Base-by-base conservation (phyloP, 2,797 vertebrate species). In the Mus caroli region DNA sequence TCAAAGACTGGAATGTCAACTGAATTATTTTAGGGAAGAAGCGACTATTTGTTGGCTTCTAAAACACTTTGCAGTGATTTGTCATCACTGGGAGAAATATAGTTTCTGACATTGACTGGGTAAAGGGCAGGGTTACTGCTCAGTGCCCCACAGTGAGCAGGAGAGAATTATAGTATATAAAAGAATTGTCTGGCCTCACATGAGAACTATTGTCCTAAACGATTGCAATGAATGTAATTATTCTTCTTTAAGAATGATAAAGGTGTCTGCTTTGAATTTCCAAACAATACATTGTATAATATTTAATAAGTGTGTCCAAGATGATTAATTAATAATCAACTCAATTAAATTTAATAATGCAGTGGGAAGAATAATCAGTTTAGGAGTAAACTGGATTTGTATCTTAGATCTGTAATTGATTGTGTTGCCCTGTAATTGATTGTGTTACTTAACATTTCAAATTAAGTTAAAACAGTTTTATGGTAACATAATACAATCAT, bases 391-490 rank as follows among this genome's bases (percentile, higher is more conserved):
- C 31, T 46, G 19, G 10, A 9, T 67, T 95, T 77, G 52, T 80
- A 83, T 76, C 52, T 43, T 89, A 52, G 14, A 19, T 95, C 14
- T 14, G 37, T 78, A 93, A 85, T 90, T 88, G 31, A 92, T 84
- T 91, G 28, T 84, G 11, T 92, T 54, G 8, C 31, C 26, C 77
- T 93, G n/a, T n/a, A n/a, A n/a, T n/a, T n/a, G n/a, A 77, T 88
- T 43, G 88, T 93, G 22, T 91, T 88, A 77, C 60, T 94, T 95
- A 91, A 86, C 78, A 84, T 80, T 88, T 94, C 52, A 92, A 56
- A 94, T 64, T 87, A 50, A 54, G 46, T 71, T 73, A 87, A 56
- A 56, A 73, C 13, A 76, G 43, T 67, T 91, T 50, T 84, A 54
- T 76, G 56, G 6, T 75, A 71, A 77, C 64, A 19, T 4, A 67